These are phyloP conservation scores for Sparus aurata DNA, from an alignment of 2,797 vertebrate species.

Conservation along the genomic window DNA sequence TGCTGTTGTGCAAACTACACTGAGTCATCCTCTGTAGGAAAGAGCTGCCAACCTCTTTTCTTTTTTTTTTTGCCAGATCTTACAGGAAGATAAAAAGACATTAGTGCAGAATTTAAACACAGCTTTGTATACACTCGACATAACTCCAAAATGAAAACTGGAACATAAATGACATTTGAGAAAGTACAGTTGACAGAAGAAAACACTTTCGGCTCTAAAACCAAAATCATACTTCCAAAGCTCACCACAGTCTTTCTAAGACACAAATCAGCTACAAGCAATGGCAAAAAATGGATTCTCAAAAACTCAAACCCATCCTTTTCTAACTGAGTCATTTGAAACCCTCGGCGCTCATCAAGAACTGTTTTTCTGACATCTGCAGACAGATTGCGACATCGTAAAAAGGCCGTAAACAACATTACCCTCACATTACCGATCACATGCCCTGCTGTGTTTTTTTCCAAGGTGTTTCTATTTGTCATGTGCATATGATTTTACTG, in stretches of 20 bases:
- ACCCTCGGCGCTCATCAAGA: neutral
- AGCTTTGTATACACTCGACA: neutral
- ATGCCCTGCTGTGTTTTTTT: conserved; percentile 23
- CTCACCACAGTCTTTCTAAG: neutral
- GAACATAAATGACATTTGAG: conserved; percentile 1
- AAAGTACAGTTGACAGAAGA: conserved; percentile 28
- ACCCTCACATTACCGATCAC: conserved; percentile 42
- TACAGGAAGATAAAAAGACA: neutral
- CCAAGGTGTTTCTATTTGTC: conserved; percentile 32
- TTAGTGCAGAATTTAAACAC: neutral
- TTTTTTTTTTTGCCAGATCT: neutral
- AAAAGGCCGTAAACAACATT: conserved; percentile 34
- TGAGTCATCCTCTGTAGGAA: neutral
- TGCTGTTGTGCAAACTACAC: neutral
- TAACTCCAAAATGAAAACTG: neutral
- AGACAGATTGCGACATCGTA: conserved; percentile 42
- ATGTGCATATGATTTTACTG: conserved; percentile 23
- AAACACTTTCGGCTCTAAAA: conserved; percentile 10
- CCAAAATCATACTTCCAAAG: conserved; percentile 1
- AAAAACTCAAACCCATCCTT: neutral
- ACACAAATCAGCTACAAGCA: neutral
- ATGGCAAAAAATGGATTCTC: neutral
- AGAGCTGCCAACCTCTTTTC: neutral
- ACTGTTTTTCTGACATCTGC: neutral
- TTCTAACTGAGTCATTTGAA: neutral